Evolutionary conservation across 1,140 invertebrate species (phyloP).

Genomic region (Cyrtorhinus lividipennis): DNA sequence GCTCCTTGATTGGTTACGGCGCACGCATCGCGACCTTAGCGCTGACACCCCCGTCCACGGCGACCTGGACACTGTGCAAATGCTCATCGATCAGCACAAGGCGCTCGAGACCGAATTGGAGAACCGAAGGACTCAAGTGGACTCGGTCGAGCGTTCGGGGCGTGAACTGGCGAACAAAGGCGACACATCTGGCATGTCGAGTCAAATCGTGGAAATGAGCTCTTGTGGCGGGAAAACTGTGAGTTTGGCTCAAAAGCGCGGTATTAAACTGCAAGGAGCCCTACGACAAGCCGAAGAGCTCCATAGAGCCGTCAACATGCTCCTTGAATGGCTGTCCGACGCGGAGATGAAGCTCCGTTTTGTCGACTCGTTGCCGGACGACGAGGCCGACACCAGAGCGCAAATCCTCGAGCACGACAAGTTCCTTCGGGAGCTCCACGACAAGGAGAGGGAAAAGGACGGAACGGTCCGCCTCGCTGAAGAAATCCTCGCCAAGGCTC

Average conservation of each 20-base stretch:
- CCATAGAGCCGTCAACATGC: constrained; percentile 81
- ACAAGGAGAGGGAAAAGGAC: constrained; percentile 77
- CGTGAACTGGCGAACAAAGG: constrained; percentile 74
- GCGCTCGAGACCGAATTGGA: constrained; percentile 83
- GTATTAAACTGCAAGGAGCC: constrained; percentile 65
- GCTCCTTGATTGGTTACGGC: constrained; percentile 83
- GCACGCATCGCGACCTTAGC: constrained; percentile 56
- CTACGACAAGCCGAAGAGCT: constrained; percentile 75
- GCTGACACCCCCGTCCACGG: constrained; percentile 80
- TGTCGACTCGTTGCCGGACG: constrained; percentile 73
- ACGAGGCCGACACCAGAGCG: constrained; percentile 71
- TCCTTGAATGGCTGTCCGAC: constrained; percentile 91
- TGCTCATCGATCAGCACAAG: constrained; percentile 83
- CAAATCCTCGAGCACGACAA: constrained; percentile 75
- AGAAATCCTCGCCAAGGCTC: constrained; percentile 73
- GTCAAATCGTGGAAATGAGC: constrained; percentile 70
- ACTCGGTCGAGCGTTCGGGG: constrained; percentile 76
- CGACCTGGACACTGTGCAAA: constrained; percentile 89
- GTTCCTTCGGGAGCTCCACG: constrained; percentile 68
- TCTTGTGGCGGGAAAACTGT: constrained; percentile 74
- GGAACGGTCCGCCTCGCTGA: constrained; percentile 76
- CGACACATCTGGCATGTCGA: constrained; percentile 62
- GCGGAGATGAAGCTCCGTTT: constrained; percentile 86
- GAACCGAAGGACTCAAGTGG: constrained; percentile 72
- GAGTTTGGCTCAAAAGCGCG: constrained; percentile 58